A percentile compares a stretch with the other conserved stretches of the same genome.
phyloP scores from a whole-genome alignment of 2,113 vertebrate genomes.

The Phalacrocorax brasilianus region DNA sequence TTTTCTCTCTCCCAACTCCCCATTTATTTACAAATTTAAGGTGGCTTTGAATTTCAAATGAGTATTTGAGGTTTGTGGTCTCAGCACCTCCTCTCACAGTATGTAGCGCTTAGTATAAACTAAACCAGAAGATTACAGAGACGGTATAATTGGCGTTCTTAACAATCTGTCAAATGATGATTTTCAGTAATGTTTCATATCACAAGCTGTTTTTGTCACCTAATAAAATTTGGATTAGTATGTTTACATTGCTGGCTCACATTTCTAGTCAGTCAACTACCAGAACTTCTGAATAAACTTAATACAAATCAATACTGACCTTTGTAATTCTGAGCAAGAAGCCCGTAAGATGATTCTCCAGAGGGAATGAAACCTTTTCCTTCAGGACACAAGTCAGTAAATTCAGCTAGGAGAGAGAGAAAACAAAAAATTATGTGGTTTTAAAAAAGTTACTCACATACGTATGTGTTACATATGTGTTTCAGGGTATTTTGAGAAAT shows the following conservation, averaged over 20 bases:
- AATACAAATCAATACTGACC: constrained; percentile 69
- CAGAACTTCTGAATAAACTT: background rate
- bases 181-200: constrained; percentile 6
- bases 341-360: constrained; percentile 77
- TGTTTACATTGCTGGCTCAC: background rate
- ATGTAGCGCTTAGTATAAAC: background rate
- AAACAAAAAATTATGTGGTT: background rate
- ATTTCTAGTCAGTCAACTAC: background rate
- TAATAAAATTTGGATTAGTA: background rate
- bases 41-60: background rate
- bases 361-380: constrained; percentile 88
- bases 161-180: background rate
- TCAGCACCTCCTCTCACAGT: background rate
- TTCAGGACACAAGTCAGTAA: constrained; percentile 89
- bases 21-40: background rate
- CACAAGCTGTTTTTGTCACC: background rate
- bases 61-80: background rate
- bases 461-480: background rate
- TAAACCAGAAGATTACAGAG: background rate
- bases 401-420: constrained; percentile 82
- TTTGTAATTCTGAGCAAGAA: constrained; percentile 78
- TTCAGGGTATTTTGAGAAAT: background rate
- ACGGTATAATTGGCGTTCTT: background rate
- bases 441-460: background rate
- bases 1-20: background rate